Conservation (phyloP, 2,113 vertebrate genomes). For the Diadophis punctatus region DNA sequence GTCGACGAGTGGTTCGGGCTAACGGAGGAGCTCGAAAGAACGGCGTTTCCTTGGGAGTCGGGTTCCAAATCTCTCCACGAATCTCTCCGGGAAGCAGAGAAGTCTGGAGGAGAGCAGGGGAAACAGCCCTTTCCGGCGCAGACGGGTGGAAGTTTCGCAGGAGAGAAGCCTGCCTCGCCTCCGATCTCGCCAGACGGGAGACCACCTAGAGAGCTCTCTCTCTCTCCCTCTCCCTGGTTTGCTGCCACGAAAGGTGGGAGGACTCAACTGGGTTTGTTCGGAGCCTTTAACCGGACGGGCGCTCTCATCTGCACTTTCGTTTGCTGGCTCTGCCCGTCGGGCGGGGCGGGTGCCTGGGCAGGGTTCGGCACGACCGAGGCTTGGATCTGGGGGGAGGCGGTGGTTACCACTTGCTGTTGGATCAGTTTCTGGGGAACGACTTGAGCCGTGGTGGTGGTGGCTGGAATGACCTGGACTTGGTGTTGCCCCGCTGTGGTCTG, state of each 20-base stretch:
- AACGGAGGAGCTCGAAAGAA: background rate
- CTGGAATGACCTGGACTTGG: constrained; percentile 84
- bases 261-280: constrained; percentile 76
- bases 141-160: background rate
- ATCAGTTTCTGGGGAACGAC: constrained; percentile 86
- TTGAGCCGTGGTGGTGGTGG: constrained; percentile 72
- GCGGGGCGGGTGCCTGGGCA: constrained; percentile 65
- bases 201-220: constrained; percentile 23
- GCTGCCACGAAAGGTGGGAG: background rate
- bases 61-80: constrained; percentile 19
- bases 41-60: background rate
- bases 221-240: background rate
- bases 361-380: constrained; percentile 79
- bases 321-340: constrained; percentile 70
- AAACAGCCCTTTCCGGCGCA: background rate
- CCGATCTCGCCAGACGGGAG: background rate
- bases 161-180: too few species aligned
- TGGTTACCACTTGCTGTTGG: constrained; percentile 80
- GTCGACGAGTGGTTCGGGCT: background rate
- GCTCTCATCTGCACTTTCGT: constrained; percentile 75
- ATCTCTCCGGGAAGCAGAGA: constrained; percentile 28
- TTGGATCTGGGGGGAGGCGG: constrained; percentile 80
- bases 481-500: constrained; percentile 72
- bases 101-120: background rate
- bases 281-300: constrained; percentile 78